phyloP scores from a whole-genome alignment of 2,113 vertebrate genomes.

The Festucalex cinctus region DNA sequence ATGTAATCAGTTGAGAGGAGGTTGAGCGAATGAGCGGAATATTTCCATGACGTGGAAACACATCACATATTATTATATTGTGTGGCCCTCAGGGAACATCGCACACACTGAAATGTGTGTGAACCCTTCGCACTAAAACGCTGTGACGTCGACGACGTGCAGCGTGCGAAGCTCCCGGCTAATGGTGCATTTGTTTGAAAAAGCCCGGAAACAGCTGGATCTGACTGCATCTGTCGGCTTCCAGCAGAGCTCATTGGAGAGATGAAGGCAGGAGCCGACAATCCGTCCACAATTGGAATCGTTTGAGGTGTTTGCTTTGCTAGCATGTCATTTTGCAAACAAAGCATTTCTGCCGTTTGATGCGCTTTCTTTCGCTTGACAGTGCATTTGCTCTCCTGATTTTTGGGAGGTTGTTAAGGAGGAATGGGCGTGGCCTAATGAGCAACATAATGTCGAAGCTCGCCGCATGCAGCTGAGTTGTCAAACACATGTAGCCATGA shows the following conservation, averaged over 20 bases:
- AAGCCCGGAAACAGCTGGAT: conserved; percentile 40
- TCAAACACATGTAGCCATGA: conserved; percentile 29
- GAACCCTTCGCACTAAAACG: too few relatives aligned
- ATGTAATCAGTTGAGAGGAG: too few relatives aligned
- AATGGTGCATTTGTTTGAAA: not conserved
- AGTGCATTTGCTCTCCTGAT: not conserved
- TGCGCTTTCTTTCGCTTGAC: too few relatives aligned
- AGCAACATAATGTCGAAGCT: not conserved
- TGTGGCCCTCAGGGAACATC: too few relatives aligned
- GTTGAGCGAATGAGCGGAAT: too few relatives aligned
- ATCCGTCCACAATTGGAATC: too few relatives aligned
- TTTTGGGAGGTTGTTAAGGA: not conserved
- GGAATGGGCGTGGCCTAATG: not conserved
- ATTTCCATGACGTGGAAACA: too few relatives aligned
- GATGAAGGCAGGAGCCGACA: not conserved
- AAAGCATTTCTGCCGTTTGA: too few relatives aligned
- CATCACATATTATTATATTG: too few relatives aligned
- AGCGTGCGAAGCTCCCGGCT: not conserved
- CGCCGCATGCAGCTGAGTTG: not conserved
- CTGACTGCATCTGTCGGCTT: conserved; percentile 52
- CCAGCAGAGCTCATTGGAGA: conserved; percentile 23
- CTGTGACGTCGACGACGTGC: not conserved
- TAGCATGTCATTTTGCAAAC: too few relatives aligned
- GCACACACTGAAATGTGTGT: too few relatives aligned
- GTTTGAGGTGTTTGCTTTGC: too few relatives aligned